phyloP scores from a whole-genome alignment of 2,888 invertebrate genomes.

The Prosopocoilus inquinatus region DNA sequence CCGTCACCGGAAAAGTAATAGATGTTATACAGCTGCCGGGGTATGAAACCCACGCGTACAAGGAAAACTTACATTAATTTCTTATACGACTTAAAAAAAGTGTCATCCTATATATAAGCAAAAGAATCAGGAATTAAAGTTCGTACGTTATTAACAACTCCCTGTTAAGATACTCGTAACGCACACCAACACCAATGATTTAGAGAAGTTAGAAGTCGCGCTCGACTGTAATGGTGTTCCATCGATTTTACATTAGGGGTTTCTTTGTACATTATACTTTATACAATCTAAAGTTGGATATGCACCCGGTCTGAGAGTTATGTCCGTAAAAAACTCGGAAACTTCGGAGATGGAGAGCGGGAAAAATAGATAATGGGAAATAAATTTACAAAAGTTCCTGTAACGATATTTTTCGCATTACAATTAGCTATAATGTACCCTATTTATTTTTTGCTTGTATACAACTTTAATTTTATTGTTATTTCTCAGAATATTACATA shows the following conservation, averaged over 20 bases:
- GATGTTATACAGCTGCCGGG: slow-evolving; percentile 27
- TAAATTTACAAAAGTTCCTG: slow-evolving; percentile 49
- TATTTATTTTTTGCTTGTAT: background rate
- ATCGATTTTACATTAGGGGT: slow-evolving; percentile 56
- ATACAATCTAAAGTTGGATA: slow-evolving; percentile 54
- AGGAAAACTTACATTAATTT: too few species aligned
- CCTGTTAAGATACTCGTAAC: slow-evolving; percentile 15
- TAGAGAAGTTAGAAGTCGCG: slow-evolving; percentile 47
- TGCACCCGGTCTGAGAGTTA: slow-evolving; percentile 51
- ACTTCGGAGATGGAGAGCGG: slow-evolving; percentile 46
- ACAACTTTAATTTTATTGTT: too few species aligned
- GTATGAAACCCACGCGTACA: slow-evolving; percentile 17
- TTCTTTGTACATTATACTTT: slow-evolving; percentile 56
- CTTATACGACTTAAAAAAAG: too few species aligned
- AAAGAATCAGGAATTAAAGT: slow-evolving; percentile 1
- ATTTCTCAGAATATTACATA: too few species aligned
- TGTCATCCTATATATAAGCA: background rate
- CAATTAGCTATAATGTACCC: slow-evolving; percentile 40
- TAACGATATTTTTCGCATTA: slow-evolving; percentile 50
- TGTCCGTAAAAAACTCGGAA: slow-evolving; percentile 37
- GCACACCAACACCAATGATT: slow-evolving; percentile 41
- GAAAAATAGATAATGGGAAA: slow-evolving; percentile 54
- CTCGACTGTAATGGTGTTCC: slow-evolving; percentile 51
- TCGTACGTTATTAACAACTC: background rate
- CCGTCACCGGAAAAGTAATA: slow-evolving; percentile 24